phyloP scores from a whole-genome alignment of 2,113 vertebrate genomes.

The Gasterosteus aculeatus region DNA sequence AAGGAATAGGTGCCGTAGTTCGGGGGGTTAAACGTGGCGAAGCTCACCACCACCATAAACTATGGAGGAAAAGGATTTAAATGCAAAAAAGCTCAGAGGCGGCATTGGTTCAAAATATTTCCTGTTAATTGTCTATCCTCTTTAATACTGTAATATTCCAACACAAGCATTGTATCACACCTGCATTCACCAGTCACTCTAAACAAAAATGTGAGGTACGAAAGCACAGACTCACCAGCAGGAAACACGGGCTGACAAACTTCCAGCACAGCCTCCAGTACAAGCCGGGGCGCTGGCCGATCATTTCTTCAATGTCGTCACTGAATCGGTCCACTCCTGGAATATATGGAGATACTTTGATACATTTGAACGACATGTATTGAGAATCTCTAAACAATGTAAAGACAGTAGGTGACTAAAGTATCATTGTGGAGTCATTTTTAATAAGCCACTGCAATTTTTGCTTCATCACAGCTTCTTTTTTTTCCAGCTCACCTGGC shows the following conservation, averaged over 20 bases:
- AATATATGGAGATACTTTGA: slow-evolving; percentile 34
- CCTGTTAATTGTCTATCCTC: background rate
- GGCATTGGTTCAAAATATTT: background rate
- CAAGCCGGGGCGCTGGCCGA: slow-evolving; percentile 85
- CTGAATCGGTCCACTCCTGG: slow-evolving; percentile 90
- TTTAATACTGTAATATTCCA: background rate
- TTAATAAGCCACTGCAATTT: background rate
- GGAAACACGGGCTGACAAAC: slow-evolving; percentile 91
- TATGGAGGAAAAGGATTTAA: slow-evolving; percentile 53
- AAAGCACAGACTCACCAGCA: slow-evolving; percentile 81
- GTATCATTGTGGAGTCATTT: background rate
- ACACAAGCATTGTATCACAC: background rate
- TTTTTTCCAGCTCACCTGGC: background rate
- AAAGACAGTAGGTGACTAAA: background rate
- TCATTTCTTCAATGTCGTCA: slow-evolving; percentile 91
- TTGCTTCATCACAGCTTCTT: background rate
- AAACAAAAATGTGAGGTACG: background rate
- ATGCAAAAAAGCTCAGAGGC: background rate
- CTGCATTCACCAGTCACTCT: no score
- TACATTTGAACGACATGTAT: background rate
- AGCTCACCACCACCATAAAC: slow-evolving; percentile 91
- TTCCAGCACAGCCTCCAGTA: slow-evolving; percentile 95
- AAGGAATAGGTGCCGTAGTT: slow-evolving; percentile 86
- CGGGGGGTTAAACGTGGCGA: slow-evolving; percentile 87
- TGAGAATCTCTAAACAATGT: background rate